Evolutionary conservation across 2,113 vertebrate genomes (phyloP).

Genomic region (Dasyornis broadbenti): DNA sequence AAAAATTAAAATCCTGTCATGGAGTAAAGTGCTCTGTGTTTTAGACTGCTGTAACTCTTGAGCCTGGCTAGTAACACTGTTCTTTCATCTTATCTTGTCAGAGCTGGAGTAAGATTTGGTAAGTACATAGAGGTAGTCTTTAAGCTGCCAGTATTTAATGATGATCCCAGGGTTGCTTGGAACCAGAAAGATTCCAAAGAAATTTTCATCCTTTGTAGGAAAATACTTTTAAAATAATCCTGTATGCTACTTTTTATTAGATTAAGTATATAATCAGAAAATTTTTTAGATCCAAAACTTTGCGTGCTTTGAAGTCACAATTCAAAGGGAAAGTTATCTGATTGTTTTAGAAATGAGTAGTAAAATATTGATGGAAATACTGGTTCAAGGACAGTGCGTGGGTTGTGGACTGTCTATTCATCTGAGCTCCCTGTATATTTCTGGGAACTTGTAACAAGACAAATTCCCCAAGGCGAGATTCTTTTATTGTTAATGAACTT

Average conservation of each 20-base stretch:
- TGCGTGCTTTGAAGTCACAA: constrained; percentile 22
- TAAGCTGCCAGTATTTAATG: neutral
- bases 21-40: neutral
- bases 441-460: neutral
- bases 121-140: neutral
- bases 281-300: neutral
- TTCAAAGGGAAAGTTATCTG: constrained; percentile 10
- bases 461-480: neutral
- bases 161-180: neutral
- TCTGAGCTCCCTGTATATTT: neutral
- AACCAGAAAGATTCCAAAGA: neutral
- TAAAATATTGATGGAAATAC: neutral
- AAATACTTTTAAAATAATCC: neutral
- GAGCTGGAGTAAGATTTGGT: neutral
- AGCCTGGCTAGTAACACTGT: neutral
- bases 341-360: neutral
- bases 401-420: neutral
- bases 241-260: neutral
- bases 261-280: neutral
- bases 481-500: neutral
- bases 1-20: neutral
- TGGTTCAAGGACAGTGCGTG: neutral
- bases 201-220: neutral
- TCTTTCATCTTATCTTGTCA: neutral
- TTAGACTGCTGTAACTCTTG: neutral